phyloP scores from a whole-genome alignment of 2,888 invertebrate genomes.

The Hyalella azteca region DNA sequence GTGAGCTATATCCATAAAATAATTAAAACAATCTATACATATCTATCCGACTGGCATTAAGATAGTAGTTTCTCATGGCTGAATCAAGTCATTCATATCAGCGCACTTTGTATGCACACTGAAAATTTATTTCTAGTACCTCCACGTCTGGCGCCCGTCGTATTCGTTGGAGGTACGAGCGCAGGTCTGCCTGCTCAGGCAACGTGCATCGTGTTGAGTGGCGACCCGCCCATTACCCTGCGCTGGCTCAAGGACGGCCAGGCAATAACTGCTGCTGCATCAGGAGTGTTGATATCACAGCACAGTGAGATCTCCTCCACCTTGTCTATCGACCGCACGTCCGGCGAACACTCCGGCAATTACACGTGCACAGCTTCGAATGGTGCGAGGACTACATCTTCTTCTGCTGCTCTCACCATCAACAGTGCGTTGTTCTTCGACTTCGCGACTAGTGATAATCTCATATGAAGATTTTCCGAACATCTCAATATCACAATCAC shows the following conservation, averaged over 20 bases:
- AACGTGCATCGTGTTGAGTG: conserved; percentile 64
- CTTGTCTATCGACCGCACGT: conserved; percentile 60
- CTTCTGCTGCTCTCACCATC: conserved; percentile 62
- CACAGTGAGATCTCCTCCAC: conserved; percentile 61
- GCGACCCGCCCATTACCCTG: conserved; percentile 64
- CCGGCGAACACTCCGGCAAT: conserved; percentile 61
- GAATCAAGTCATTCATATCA: too few relatives aligned
- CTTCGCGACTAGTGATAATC: too few relatives aligned
- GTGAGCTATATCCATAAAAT: too few relatives aligned
- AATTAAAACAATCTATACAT: too few relatives aligned
- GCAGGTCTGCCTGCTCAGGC: conserved; percentile 63
- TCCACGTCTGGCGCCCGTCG: conserved; percentile 62
- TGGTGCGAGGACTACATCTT: conserved; percentile 60
- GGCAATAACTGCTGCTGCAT: conserved; percentile 61
- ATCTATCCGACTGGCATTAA: too few relatives aligned
- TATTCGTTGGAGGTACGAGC: conserved; percentile 59
- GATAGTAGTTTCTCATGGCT: too few relatives aligned
- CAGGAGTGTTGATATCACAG: conserved; percentile 59
- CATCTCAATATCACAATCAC: too few relatives aligned
- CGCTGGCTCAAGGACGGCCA: conserved; percentile 64
- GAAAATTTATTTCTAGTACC: conserved; percentile 76
- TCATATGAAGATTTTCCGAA: too few relatives aligned
- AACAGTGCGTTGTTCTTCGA: conserved; percentile 61
- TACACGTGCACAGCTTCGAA: conserved; percentile 62
- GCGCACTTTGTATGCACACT: too few relatives aligned